Conservation (phyloP, 1,140 invertebrate genomes). For the Zaprionus inermis region DNA sequence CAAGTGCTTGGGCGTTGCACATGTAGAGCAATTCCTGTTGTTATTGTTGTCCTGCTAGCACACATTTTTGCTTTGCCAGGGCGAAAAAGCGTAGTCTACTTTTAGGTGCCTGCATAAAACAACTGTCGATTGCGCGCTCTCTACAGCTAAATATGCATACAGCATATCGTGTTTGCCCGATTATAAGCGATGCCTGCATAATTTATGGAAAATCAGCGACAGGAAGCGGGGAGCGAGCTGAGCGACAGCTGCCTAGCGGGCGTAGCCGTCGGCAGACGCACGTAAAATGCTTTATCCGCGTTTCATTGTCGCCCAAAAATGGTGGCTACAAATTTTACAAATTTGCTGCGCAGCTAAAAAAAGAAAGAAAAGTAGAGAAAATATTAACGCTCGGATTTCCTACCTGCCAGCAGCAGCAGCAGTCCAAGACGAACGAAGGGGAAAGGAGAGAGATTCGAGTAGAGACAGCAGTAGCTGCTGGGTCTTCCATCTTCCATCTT, state of each 20-base stretch:
- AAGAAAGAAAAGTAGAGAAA: background rate
- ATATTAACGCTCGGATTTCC: constrained; percentile 68
- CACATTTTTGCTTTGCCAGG: constrained; percentile 71
- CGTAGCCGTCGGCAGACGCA: constrained; percentile 57
- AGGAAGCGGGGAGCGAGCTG: constrained; percentile 14
- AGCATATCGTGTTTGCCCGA: constrained; percentile 34
- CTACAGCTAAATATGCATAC: constrained; percentile 3
- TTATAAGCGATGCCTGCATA: constrained; percentile 65
- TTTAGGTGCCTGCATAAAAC: constrained; percentile 45
- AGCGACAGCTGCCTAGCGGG: constrained; percentile 43
- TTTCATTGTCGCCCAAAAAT: constrained; percentile 74
- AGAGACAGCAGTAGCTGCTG: constrained; percentile 1
- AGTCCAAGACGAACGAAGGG: background rate
- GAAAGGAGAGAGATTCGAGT: background rate
- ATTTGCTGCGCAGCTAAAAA: constrained; percentile 49
- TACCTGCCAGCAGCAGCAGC: constrained; percentile 42
- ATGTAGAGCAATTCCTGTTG: background rate
- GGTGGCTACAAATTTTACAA: constrained; percentile 69
- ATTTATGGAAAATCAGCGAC: constrained; percentile 80
- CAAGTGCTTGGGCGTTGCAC: constrained; percentile 21
- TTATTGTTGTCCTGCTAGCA: constrained; percentile 36
- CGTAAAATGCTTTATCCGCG: constrained; percentile 81
- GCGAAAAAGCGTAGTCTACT: constrained; percentile 43
- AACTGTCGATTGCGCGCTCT: background rate
- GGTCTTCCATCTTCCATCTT: constrained; percentile 44